Evolutionary conservation across 2,113 vertebrate genomes (phyloP).

Genomic region (Poeciliopsis prolifica): DNA sequence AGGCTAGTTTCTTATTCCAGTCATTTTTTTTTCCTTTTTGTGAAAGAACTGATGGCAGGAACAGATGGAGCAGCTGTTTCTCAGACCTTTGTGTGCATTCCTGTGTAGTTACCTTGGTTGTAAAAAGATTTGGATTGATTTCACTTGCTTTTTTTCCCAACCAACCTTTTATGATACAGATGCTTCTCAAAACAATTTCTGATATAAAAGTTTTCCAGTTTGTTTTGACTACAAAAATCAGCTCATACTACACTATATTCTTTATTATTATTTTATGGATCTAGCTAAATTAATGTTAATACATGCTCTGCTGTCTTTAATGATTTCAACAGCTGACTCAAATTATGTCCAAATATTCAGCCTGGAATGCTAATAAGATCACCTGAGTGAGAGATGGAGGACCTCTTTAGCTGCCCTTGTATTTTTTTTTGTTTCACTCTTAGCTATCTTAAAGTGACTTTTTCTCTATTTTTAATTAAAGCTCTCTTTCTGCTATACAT

Average conservation of each 20-base stretch:
- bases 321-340: conserved; percentile 73
- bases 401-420: conserved; percentile 32
- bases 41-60: conserved; percentile 55
- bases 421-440: conserved; percentile 40
- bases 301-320: conserved; percentile 61
- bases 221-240: conserved; percentile 10
- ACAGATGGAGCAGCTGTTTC: conserved; percentile 77
- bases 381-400: conserved; percentile 55
- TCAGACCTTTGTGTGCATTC: conserved; percentile 71
- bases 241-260: neutral
- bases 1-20: conserved; percentile 58
- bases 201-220: conserved; percentile 15
- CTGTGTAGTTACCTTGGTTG: conserved; percentile 60
- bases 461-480: conserved; percentile 41
- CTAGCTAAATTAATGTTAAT: conserved; percentile 67
- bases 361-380: conserved; percentile 69
- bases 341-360: conserved; percentile 72
- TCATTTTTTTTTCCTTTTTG: conserved; percentile 59
- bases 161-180: neutral
- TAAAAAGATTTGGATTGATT: conserved; percentile 45
- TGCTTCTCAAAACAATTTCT: conserved; percentile 5
- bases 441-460: conserved; percentile 40
- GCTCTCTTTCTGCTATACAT: conserved; percentile 48
- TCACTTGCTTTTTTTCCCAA: conserved; percentile 6
- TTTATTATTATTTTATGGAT: conserved; percentile 18